Evolutionary conservation across 2,113 vertebrate genomes (phyloP), one percentile per base, ranked within the genome.

Genomic region (Clarias batrachus): DNA sequence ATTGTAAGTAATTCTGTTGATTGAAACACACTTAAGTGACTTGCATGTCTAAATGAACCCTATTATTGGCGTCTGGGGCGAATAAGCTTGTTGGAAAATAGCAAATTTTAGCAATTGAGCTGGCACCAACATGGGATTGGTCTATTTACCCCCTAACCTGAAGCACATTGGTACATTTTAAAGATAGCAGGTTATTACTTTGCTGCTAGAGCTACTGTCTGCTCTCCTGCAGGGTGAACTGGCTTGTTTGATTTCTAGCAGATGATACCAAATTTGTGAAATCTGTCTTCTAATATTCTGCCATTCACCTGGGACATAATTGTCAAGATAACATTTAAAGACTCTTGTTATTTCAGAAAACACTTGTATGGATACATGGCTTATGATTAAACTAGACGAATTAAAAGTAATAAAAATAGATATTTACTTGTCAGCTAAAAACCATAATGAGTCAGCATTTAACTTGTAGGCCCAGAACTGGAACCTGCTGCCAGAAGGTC

Each of bases 81-180:
- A 62, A 52, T 25, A 41, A 14, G n/a, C 57, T 77, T 59, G 73
- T 27, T 14, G 25, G 48, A 68, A 78, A 81, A 83, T 60, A 74
- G 52, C 71, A 33, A 54, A 82, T 73, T 86, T 80, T 89, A 87
- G 54, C 52, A 60, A 82, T 80, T 17, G 41, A 74, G 78, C 84
- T 78, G 81, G 85, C 76, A 89, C 86, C 73, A 85, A 63, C 11
- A 63, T 66, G 56, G 79, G 79, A 85, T 87, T 70, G 70, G 82
- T 86, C 87, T 85, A 41, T 56, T 90, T 90, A 89, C 30, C n/a
- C 80, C 73, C 63, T n/a, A 63, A 87, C 82, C 80, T 82, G 16
- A 66, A 65, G 86, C 68, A 63, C 16, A 48, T 59, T 86, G 52
- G 76, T 66, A 88, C n/a, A 80, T 82, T 86, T 65, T 84, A 82